These are phyloP conservation scores for Gnathonemus longibarbis DNA, from an alignment of 2,113 vertebrate species.

Conservation along the genomic window DNA sequence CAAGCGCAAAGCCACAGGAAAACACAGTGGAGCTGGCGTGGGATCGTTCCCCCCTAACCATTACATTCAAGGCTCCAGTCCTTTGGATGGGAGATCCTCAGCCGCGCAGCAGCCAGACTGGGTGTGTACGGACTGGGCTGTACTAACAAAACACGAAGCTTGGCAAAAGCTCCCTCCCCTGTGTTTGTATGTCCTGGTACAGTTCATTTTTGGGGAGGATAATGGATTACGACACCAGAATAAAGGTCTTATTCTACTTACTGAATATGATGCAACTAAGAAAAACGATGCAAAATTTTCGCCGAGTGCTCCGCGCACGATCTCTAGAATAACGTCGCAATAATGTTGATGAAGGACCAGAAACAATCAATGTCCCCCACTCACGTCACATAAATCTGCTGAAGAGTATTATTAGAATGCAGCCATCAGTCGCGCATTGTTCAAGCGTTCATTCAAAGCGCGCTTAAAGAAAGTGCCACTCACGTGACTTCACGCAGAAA, in stretches of 20 bases:
- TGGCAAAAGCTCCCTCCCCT: neutral
- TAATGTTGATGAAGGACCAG: neutral
- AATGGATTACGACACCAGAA: neutral
- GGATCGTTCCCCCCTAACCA: neutral
- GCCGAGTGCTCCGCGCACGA: neutral
- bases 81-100: neutral
- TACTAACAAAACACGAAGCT: neutral
- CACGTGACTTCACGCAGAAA: neutral
- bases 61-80: neutral
- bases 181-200: neutral
- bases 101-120: neutral
- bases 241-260: neutral
- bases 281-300: neutral
- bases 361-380: neutral
- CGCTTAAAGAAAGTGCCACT: neutral
- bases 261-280: neutral
- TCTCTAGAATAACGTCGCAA: neutral
- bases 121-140: neutral
- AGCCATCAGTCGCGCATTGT: neutral
- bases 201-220: neutral
- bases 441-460: neutral
- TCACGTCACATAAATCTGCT: neutral
- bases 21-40: neutral
- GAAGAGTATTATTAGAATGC: neutral
- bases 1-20: neutral